Conservation (phyloP, 2,888 invertebrate genomes). For the Isotomurus palustris region DNA sequence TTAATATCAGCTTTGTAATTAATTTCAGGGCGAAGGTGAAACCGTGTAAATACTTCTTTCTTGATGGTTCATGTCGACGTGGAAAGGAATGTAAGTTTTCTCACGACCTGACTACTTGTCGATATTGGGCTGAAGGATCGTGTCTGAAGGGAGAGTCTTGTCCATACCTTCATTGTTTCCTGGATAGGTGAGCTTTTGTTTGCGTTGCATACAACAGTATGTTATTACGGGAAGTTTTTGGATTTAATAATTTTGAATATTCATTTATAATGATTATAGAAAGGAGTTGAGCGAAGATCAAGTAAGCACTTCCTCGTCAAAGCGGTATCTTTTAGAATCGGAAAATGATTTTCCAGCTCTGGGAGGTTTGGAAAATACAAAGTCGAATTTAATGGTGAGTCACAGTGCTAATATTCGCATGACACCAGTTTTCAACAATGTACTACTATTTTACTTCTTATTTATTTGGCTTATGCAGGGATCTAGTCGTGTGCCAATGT, state of each 20-base stretch:
- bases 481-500: slow-evolving; percentile 46
- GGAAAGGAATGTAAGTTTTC: slow-evolving; percentile 46
- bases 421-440: background rate
- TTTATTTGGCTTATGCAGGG: slow-evolving; percentile 18
- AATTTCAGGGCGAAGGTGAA: slow-evolving; percentile 37
- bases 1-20: background rate
- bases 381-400: slow-evolving; percentile 35
- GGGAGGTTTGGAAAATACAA: slow-evolving; percentile 35
- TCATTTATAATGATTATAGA: slow-evolving; percentile 12
- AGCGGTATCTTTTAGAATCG: slow-evolving; percentile 44
- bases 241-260: background rate
- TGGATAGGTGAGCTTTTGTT: slow-evolving; percentile 34
- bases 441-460: background rate
- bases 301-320: slow-evolving; percentile 16
- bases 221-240: background rate
- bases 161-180: slow-evolving; percentile 43
- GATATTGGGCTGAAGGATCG: slow-evolving; percentile 45
- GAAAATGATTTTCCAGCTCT: slow-evolving; percentile 45
- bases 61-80: slow-evolving; percentile 43
- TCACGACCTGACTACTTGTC: slow-evolving; percentile 44
- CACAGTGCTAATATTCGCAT: background rate
- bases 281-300: slow-evolving; percentile 17
- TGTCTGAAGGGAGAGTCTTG: slow-evolving; percentile 44
- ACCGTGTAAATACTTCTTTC: slow-evolving; percentile 45
- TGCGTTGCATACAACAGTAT: background rate